Conservation (phyloP, 2,797 vertebrate genomes). For the Anniella stebbinsi region DNA sequence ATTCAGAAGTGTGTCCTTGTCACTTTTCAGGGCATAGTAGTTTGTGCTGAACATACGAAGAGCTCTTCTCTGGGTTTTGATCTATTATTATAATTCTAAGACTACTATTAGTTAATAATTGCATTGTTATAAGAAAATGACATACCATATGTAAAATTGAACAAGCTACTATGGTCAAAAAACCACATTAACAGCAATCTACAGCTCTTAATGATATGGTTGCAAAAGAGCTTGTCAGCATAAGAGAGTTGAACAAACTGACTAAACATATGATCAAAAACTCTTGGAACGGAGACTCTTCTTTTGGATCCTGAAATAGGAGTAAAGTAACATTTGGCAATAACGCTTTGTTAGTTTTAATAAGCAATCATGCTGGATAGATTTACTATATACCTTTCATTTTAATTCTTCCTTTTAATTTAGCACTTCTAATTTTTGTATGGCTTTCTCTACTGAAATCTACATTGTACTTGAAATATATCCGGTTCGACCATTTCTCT, state of each 20-base stretch:
- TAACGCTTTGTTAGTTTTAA: slow-evolving; percentile 27
- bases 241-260: slow-evolving; percentile 41
- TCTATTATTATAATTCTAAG: slow-evolving; percentile 4
- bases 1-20: neutral
- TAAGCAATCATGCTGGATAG: slow-evolving; percentile 13
- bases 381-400: slow-evolving; percentile 8
- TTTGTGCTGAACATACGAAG: neutral
- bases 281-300: slow-evolving; percentile 18
- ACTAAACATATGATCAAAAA: slow-evolving; percentile 26
- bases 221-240: slow-evolving; percentile 30
- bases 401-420: neutral
- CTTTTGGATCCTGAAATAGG: slow-evolving; percentile 27
- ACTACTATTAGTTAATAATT: neutral
- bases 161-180: slow-evolving; percentile 40
- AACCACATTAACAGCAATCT: neutral
- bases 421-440: neutral
- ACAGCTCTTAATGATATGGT: slow-evolving; percentile 21
- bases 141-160: neutral
- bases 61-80: neutral
- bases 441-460: slow-evolving; percentile 7
- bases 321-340: slow-evolving; percentile 42
- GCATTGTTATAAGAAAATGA: slow-evolving; percentile 25
- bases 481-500: neutral
- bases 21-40: neutral
- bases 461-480: neutral